These are phyloP conservation scores for Clarias macrocephalus DNA, from an alignment of 2,113 vertebrate genomes.

Conservation along the genomic window DNA sequence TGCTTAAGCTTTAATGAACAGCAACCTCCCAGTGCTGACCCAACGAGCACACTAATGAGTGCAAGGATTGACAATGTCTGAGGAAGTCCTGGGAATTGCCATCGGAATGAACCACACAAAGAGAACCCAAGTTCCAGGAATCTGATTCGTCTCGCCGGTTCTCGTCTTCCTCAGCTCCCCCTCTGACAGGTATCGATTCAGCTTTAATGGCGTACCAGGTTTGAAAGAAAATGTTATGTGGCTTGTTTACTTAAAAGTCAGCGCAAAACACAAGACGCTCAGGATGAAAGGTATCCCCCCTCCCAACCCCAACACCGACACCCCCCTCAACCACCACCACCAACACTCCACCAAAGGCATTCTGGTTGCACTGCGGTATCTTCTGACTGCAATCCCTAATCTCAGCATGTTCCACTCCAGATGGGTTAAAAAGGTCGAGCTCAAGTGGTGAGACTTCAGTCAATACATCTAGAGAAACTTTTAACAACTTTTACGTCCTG, in stretches of 20 bases:
- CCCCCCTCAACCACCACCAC: too few relatives aligned
- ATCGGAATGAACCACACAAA: background rate
- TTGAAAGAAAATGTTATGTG: background rate
- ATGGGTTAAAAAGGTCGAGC: background rate
- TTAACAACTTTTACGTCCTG: background rate
- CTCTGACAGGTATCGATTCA: background rate
- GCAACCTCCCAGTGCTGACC: background rate
- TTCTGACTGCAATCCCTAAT: background rate
- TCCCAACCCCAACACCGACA: too few relatives aligned
- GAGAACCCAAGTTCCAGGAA: background rate
- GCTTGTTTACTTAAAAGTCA: background rate
- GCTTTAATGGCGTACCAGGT: background rate
- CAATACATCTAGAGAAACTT: background rate
- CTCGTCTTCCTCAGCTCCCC: background rate
- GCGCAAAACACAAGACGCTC: background rate
- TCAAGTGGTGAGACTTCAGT: background rate
- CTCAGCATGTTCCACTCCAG: background rate
- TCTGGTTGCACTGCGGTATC: background rate
- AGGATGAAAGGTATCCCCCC: background rate
- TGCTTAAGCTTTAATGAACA: background rate
- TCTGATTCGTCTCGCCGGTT: background rate
- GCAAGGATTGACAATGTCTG: background rate
- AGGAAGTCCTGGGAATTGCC: background rate
- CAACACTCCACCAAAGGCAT: background rate
- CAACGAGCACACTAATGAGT: background rate